Base-by-base conservation (phyloP, 2,888 invertebrate genomes). In the Cyaniris semiargus region DNA sequence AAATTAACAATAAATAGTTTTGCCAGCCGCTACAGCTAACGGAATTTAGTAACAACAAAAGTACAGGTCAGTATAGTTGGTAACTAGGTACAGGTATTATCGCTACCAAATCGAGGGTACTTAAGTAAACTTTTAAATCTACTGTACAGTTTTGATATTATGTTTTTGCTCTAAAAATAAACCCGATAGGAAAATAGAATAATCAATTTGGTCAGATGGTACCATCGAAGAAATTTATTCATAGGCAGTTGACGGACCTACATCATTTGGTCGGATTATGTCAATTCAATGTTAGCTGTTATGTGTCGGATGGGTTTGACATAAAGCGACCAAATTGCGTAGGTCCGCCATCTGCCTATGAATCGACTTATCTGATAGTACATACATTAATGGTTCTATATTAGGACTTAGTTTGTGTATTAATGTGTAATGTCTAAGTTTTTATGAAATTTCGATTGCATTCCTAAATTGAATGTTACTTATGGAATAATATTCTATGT, bases 381-480 rank as follows among this genome's bases (percentile, higher is more conserved):
- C 34, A 34, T 34, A 38, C 60, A 23, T 23, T 21, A 48, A 74
- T 15, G 7, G 53, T 70, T 70, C 66, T 66, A 38, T 71, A 48
- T 74, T 74, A 53, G 44, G 74, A 48, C 44, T 74, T 53, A 23
- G 27, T 74, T 18, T 74, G n/a, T 74, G 53, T 74, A 53, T 53
- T 23, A 74, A 74, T 48, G 27, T 74, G 15, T 38, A 77, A 77
- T 44, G 53, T 80, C 77, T 79, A 79, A 66, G 80, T 80, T 82
- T 83, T 81, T 74, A 53, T 74, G 23, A 84, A 82, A 85, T 85
- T 85, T 85, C 85, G 84, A 84, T 86, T 85, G 90, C 90, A 90
- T 90, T 90, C 90, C 90, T 87, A 81, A 84, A 83, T 84, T 82
- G 79, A 75, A 78, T 78, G 76, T 71, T 79, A 76, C 15, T 48